These are phyloP conservation scores for Thymelicus lineola DNA, from an alignment of 2,888 invertebrate species.

Conservation along the genomic window DNA sequence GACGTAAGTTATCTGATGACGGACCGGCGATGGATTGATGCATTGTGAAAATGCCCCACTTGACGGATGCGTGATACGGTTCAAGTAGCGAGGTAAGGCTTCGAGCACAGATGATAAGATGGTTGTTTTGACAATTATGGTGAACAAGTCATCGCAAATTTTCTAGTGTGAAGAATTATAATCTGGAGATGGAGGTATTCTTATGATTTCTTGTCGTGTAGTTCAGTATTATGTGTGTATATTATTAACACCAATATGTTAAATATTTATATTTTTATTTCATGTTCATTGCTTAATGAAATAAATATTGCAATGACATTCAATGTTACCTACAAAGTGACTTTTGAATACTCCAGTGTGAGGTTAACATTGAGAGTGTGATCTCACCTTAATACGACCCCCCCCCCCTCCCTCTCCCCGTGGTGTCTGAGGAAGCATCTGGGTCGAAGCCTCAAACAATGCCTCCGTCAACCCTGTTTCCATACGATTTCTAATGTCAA, in stretches of 20 bases:
- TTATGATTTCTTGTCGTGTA: too few relatives aligned
- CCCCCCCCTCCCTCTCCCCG: not conserved
- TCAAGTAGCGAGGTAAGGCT: slow-evolving; percentile 26
- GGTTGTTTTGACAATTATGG: too few relatives aligned
- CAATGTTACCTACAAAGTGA: not conserved
- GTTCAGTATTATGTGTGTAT: not conserved
- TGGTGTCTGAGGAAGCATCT: slow-evolving; percentile 42
- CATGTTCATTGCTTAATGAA: not conserved
- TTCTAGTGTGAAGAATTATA: too few relatives aligned
- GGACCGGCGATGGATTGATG: not conserved
- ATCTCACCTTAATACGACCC: not conserved
- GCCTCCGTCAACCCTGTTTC: slow-evolving; percentile 62
- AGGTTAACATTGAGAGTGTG: not conserved
- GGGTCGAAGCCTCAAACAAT: slow-evolving; percentile 53
- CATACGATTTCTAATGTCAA: slow-evolving; percentile 60
- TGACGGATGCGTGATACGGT: slow-evolving; percentile 38
- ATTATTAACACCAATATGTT: not conserved
- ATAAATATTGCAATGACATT: not conserved
- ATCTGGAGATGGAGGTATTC: too few relatives aligned
- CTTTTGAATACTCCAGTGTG: not conserved
- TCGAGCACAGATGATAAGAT: not conserved
- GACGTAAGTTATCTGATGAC: not conserved
- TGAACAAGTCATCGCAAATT: too few relatives aligned
- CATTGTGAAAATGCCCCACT: slow-evolving; percentile 59
- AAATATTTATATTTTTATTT: not conserved